phyloP scores from a whole-genome alignment of 1,140 invertebrate genomes.

The Caerostris extrusa region DNA sequence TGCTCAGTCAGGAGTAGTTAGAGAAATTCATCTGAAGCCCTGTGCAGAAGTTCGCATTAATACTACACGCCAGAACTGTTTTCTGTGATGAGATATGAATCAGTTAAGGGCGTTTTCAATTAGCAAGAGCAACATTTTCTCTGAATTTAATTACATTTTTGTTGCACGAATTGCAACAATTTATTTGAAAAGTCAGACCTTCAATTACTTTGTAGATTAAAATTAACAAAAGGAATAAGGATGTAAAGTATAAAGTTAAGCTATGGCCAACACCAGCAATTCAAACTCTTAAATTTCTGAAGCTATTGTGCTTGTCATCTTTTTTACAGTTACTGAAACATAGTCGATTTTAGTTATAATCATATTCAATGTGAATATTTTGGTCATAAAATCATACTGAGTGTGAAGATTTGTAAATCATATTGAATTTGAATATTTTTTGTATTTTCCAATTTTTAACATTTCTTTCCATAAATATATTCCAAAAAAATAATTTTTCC shows the following conservation, averaged over 20 bases:
- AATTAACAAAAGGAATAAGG: neutral
- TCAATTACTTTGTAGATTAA: neutral
- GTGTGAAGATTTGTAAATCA: too few relatives aligned
- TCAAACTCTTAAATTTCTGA: neutral
- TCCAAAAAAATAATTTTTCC: too few relatives aligned
- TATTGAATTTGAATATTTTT: too few relatives aligned
- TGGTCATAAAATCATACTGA: too few relatives aligned
- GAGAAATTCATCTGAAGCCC: neutral
- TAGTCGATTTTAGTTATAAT: neutral
- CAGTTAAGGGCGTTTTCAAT: constrained; percentile 8
- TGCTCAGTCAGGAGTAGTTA: neutral
- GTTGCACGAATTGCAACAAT: constrained; percentile 9
- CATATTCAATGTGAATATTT: too few relatives aligned
- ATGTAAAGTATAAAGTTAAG: neutral
- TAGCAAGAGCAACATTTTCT: neutral
- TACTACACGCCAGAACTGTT: neutral
- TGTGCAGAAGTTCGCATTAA: constrained; percentile 26
- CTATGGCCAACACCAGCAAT: neutral
- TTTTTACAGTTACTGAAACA: neutral
- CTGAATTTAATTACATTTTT: constrained; percentile 3
- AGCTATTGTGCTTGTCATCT: neutral
- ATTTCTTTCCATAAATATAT: too few relatives aligned
- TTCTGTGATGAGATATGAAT: constrained; percentile 14
- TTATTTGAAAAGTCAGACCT: constrained; percentile 7
- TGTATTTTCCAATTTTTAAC: too few relatives aligned